phyloP scores from a whole-genome alignment of 2,113 vertebrate genomes.

The Periophthalmodon schlosseri region DNA sequence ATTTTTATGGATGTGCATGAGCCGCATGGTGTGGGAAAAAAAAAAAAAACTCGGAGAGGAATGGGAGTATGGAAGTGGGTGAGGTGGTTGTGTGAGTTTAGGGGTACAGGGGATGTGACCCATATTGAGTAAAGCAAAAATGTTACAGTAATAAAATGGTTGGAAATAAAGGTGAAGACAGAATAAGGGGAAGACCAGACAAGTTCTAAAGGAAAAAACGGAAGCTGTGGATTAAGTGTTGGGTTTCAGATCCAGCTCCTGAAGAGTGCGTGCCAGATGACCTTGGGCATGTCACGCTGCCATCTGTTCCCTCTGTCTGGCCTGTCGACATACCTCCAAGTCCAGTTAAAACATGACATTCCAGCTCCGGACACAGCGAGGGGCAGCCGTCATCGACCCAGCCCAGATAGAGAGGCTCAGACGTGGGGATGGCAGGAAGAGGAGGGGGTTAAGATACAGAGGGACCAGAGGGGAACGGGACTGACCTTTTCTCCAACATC shows the following conservation, averaged over 20 bases:
- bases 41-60: slow-evolving; percentile 12
- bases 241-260: slow-evolving; percentile 74
- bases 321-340: slow-evolving; percentile 78
- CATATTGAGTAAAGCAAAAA: slow-evolving; percentile 52
- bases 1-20: slow-evolving; percentile 22
- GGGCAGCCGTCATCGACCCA: slow-evolving; percentile 61
- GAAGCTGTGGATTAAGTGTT: slow-evolving; percentile 54
- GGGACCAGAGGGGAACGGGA: slow-evolving; percentile 45
- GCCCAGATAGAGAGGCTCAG: slow-evolving; percentile 8
- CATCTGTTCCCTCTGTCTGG: slow-evolving; percentile 81
- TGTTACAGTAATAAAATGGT: slow-evolving; percentile 32
- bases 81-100: slow-evolving; percentile 50
- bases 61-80: slow-evolving; percentile 33
- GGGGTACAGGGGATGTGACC: slow-evolving; percentile 67
- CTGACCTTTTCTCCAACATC: slow-evolving; percentile 74
- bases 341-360: slow-evolving; percentile 76
- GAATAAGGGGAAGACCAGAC: slow-evolving; percentile 21
- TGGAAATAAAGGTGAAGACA: slow-evolving; percentile 34
- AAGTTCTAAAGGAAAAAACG: slow-evolving; percentile 38
- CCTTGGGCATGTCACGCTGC: slow-evolving; percentile 80
- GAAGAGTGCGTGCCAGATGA: slow-evolving; percentile 76
- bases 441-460: slow-evolving; percentile 24
- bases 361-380: slow-evolving; percentile 66
- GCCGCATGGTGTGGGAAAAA: slow-evolving; percentile 32
- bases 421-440: slow-evolving; percentile 9